Evolutionary conservation across 2,797 vertebrate genomes (phyloP), one percentile per base, ranked within the genome.

Genomic region (Brotula barbata): DNA sequence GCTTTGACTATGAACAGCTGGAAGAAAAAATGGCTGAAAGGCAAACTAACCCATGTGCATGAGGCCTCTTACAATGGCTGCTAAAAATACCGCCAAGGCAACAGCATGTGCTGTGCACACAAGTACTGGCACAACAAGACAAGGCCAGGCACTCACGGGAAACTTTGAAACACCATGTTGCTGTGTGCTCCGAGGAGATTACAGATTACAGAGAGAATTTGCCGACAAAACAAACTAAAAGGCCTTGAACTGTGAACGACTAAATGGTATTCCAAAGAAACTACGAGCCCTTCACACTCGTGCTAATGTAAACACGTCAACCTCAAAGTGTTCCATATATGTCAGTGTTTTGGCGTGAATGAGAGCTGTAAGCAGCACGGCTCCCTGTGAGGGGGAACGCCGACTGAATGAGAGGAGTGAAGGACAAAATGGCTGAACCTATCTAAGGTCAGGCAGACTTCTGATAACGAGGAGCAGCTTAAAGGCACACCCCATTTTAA

Each of bases 361-460:
- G 64, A 49, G 50, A 54, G 53, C 17, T 33, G 73, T 61, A 34
- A 58, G 55, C 58, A 47, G 48, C 58, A 68, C 64, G 10, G 56
- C 23, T 71, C 71, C 84, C 78, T 59, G 55, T 68, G 77, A 81
- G 79, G 54, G 54, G 67, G 55, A 33, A 46, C 75, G 82, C 81
- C 50, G 85, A 82, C 81, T 54, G 79, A 68, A 75, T 77, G 62
- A 64, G 77, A 80, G 69, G 71, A 88, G 83, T 87, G 86, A 90
- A 91, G 89, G 88, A 91, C 90, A 92, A 91, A 91, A 92, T 90
- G 91, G 88, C 87, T 83, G 89, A 89, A 80, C 81, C 68, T 80
- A 52, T 85, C 73, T 80, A 64, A 87, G 89, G 85, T 91, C 87
- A 88, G 70, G 75, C 60, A 78, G 74, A 70, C 75, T 70, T 66